These are phyloP conservation scores for Nixonia krombeini DNA, from an alignment of 1,140 invertebrate species.

Conservation along the genomic window DNA sequence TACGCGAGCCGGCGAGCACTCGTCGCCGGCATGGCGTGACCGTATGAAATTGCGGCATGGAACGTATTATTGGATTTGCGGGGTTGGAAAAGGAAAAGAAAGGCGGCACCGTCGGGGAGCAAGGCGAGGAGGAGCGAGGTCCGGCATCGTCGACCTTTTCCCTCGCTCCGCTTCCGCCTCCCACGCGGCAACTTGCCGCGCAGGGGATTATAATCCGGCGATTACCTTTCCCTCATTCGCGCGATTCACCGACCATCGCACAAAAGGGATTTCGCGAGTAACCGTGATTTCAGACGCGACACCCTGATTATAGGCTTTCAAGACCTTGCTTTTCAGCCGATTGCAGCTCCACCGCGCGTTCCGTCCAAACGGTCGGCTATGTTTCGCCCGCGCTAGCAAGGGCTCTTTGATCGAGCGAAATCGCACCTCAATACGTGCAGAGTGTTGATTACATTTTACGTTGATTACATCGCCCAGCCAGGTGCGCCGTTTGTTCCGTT, in stretches of 20 bases:
- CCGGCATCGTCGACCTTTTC: conserved; percentile 6
- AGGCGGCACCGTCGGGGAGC: neutral
- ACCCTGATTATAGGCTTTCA: conserved; percentile 1
- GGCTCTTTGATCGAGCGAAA: no score
- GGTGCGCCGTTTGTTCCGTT: no score
- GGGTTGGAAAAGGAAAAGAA: neutral
- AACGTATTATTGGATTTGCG: conserved; percentile 26
- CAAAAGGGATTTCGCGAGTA: neutral
- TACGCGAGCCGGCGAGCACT: neutral
- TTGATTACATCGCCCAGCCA: no score
- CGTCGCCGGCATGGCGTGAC: conserved; percentile 7
- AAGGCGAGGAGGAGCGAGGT: neutral
- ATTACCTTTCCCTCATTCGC: conserved; percentile 1
- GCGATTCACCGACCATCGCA: neutral
- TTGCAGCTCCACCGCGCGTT: neutral
- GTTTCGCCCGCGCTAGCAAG: no score
- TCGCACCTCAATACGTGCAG: no score
- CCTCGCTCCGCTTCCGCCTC: neutral
- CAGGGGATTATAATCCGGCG: neutral
- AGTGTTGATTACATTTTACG: no score
- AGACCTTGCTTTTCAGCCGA: neutral
- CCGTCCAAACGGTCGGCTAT: no score
- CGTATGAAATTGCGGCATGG: conserved; percentile 15
- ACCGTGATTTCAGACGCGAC: neutral
- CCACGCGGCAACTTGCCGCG: neutral